These are phyloP conservation scores for Ophioninae sp. DNA, from an alignment of 2,888 invertebrate genomes.

Conservation along the genomic window DNA sequence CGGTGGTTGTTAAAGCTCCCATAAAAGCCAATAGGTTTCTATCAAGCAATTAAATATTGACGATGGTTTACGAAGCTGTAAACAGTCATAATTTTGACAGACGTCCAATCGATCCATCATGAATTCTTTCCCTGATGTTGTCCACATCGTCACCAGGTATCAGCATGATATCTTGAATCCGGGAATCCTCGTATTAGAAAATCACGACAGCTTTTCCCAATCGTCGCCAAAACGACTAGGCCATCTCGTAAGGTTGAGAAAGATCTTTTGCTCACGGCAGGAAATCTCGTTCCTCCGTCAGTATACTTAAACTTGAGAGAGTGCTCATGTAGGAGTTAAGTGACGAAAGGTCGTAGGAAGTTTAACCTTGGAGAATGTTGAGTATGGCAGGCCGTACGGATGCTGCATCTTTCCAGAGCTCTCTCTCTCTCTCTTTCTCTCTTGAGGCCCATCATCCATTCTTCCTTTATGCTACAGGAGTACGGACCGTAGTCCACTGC, in stretches of 20 bases:
- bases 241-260: background rate
- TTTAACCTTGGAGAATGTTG: constrained; percentile 7
- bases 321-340: background rate
- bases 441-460: constrained; percentile 44
- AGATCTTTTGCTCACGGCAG: background rate
- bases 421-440: background rate
- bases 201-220: background rate
- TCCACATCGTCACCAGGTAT: background rate
- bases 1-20: background rate
- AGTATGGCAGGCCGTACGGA: background rate
- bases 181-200: background rate
- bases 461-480: constrained; percentile 37
- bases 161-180: background rate
- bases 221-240: background rate
- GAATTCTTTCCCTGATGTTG: background rate
- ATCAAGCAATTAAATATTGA: no score
- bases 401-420: constrained; percentile 15
- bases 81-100: no score
- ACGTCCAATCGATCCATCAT: no score
- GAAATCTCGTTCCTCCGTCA: background rate
- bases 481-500: constrained; percentile 33
- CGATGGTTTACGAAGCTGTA: no score
- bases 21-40: no score
- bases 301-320: constrained; percentile 1
- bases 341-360: constrained; percentile 22